phyloP scores from a whole-genome alignment of 2,797 vertebrate genomes.

The Myotis vivesi region DNA sequence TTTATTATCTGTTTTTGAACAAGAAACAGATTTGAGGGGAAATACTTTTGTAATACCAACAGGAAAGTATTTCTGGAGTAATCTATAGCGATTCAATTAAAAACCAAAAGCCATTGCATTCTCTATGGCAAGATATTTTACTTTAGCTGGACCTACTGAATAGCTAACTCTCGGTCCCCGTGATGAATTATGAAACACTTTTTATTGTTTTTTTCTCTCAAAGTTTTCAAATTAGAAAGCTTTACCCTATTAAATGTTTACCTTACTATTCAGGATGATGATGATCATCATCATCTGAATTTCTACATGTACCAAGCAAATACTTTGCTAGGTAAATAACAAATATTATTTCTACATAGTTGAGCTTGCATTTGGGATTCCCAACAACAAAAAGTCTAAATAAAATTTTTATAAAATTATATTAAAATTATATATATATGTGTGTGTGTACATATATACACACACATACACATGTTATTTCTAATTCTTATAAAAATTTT shows the following conservation, averaged over 20 bases:
- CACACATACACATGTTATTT: neutral
- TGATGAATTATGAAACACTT: neutral
- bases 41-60: neutral
- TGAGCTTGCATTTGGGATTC: neutral
- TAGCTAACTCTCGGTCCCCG: neutral
- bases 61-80: neutral
- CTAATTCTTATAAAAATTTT: constrained; percentile 35
- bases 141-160: neutral
- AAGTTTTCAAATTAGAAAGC: constrained; percentile 6
- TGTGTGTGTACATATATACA: too few species aligned
- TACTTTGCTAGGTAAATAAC: constrained; percentile 4
- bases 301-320: neutral
- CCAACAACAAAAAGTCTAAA: neutral
- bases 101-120: constrained; percentile 5
- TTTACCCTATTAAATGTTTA: neutral
- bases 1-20: constrained; percentile 27
- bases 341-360: constrained; percentile 32
- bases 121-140: neutral
- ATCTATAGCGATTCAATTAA: neutral
- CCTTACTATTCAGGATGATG: neutral
- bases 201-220: neutral
- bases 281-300: neutral
- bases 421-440: too few species aligned
- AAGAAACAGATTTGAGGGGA: neutral
- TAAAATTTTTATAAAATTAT: neutral